A percentile compares a stretch with the other conserved stretches of the same genome.
These are phyloP conservation scores for Drosophila yakuba DNA, from an alignment of 1,140 invertebrate genomes.

Conservation along the genomic window DNA sequence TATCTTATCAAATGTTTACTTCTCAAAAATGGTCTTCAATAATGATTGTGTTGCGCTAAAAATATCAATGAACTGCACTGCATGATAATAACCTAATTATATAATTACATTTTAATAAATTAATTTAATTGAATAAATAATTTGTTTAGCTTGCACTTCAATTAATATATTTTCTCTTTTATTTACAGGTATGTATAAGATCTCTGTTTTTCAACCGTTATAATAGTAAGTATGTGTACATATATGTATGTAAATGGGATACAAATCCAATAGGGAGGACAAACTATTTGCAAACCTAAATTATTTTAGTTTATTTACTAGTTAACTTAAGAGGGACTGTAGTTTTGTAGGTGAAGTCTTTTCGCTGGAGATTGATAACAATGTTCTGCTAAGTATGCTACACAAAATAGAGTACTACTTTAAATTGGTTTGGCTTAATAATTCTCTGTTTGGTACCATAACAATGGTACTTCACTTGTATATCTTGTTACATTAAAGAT, in stretches of 20 bases:
- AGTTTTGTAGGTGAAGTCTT: not conserved
- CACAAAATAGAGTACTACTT: not conserved
- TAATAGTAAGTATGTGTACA: slow-evolving; percentile 18
- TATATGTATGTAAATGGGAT: not conserved
- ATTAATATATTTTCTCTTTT: slow-evolving; percentile 36
- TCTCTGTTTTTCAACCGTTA: not conserved
- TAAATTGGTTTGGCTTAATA: not conserved
- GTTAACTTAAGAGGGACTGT: not conserved
- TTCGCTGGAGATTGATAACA: not conserved
- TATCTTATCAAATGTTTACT: slow-evolving; percentile 66
- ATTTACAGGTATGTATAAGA: slow-evolving; percentile 57
- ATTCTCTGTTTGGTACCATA: too few species aligned
- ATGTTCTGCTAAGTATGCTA: slow-evolving; percentile 35
- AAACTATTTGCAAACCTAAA: not conserved
- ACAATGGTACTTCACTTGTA: too few species aligned
- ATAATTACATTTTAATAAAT: not conserved
- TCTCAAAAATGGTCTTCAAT: slow-evolving; percentile 9
- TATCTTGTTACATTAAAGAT: too few species aligned
- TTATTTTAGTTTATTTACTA: not conserved
- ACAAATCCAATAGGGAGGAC: too few species aligned
- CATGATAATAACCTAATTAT: slow-evolving; percentile 7
- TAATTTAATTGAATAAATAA: too few species aligned
- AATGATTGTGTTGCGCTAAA: slow-evolving; percentile 38
- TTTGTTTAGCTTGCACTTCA: slow-evolving; percentile 7
- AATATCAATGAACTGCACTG: slow-evolving; percentile 46